Evolutionary conservation across 2,888 invertebrate genomes (phyloP).

Genomic region (Melanotus villosus): DNA sequence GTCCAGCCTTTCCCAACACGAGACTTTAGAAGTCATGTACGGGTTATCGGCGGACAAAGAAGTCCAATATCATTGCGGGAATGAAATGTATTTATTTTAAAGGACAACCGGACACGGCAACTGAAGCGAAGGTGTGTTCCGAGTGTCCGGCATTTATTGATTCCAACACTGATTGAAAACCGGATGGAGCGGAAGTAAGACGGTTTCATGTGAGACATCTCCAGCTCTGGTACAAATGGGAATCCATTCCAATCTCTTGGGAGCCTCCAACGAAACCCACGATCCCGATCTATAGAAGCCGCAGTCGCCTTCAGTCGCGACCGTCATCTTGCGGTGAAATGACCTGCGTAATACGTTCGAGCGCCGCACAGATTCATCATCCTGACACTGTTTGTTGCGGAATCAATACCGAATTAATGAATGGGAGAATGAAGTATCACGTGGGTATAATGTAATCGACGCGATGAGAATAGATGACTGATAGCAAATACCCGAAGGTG

Average conservation of each 20-base stretch:
- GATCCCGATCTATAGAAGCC: conserved; percentile 42
- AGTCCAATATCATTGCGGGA: conserved; percentile 29
- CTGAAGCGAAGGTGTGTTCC: conserved; percentile 46
- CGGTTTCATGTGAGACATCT: conserved; percentile 62
- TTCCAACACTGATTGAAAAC: conserved; percentile 66
- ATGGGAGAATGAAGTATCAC: conserved; percentile 56
- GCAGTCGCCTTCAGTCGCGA: conserved; percentile 48
- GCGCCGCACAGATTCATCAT: conserved; percentile 51
- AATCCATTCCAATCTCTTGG: conserved; percentile 60
- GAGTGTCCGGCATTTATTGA: conserved; percentile 60
- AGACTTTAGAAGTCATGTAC: not conserved
- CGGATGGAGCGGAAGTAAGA: conserved; percentile 67
- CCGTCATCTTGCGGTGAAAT: conserved; percentile 56
- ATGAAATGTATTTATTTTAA: conserved; percentile 31
- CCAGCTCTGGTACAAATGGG: conserved; percentile 60
- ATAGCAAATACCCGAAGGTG: conserved; percentile 60
- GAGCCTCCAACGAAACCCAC: conserved; percentile 50
- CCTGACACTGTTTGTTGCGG: conserved; percentile 44
- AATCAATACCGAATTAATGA: conserved; percentile 53
- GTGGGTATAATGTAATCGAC: conserved; percentile 56
- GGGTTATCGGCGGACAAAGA: conserved; percentile 3
- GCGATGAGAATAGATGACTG: conserved; percentile 59
- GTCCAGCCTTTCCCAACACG: conserved; percentile 8
- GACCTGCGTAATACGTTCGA: conserved; percentile 57
- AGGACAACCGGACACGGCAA: conserved; percentile 31